phyloP scores from a whole-genome alignment of 1,140 invertebrate species.

The Hylyphantes graminicola region DNA sequence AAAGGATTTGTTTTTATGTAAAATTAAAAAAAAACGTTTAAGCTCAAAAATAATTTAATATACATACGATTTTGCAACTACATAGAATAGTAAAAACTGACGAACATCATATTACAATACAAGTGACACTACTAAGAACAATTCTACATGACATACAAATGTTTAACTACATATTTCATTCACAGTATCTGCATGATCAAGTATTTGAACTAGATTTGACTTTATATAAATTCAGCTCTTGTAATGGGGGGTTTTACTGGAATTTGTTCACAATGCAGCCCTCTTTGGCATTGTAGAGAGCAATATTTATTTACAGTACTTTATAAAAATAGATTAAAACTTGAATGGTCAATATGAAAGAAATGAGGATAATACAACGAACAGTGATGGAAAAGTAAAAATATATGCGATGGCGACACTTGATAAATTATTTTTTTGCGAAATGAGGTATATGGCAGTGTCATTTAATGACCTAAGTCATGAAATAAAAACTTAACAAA shows the following conservation, averaged over 20 bases:
- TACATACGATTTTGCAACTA: slow-evolving; percentile 58
- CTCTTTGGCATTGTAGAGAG: slow-evolving; percentile 17
- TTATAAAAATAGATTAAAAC: slow-evolving; percentile 56
- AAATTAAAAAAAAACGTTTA: neutral
- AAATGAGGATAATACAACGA: too few species aligned
- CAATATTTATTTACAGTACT: slow-evolving; percentile 46
- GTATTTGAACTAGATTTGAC: slow-evolving; percentile 41
- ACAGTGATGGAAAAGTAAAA: too few species aligned
- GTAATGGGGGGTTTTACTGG: slow-evolving; percentile 35
- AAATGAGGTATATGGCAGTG: slow-evolving; percentile 42
- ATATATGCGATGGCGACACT: too few species aligned
- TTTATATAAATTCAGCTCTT: slow-evolving; percentile 47
- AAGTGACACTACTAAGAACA: slow-evolving; percentile 50
- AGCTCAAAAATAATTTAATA: slow-evolving; percentile 60
- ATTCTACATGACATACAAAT: slow-evolving; percentile 56
- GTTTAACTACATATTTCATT: slow-evolving; percentile 55
- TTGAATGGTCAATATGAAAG: slow-evolving; percentile 30
- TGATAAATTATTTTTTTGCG: neutral
- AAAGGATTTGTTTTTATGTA: too few species aligned
- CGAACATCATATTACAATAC: slow-evolving; percentile 46
- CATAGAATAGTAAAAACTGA: slow-evolving; percentile 60
- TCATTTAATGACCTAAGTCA: neutral
- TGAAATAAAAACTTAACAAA: too few species aligned
- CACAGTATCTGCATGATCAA: slow-evolving; percentile 49
- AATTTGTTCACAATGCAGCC: slow-evolving; percentile 39